Conservation (phyloP, 2,888 invertebrate species). For the Argyresthia goedartella region DNA sequence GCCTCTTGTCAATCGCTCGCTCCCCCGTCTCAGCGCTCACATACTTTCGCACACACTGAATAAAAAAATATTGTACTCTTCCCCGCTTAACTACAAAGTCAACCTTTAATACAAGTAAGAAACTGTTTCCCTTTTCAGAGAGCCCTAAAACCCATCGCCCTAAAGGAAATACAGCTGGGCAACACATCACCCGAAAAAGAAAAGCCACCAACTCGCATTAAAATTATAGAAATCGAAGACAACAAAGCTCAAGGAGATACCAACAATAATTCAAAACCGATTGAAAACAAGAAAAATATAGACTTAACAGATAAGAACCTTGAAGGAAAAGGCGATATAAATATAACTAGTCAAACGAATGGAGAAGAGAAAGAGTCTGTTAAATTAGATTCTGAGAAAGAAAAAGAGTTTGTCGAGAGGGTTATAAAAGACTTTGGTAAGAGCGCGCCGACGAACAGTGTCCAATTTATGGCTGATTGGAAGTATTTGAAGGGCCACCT, state of each 20-base stretch:
- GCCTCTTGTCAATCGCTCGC: too few species aligned
- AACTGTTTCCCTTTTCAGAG: slow-evolving; percentile 42
- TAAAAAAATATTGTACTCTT: too few species aligned
- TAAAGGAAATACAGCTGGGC: slow-evolving; percentile 53
- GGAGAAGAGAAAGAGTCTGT: slow-evolving; percentile 21
- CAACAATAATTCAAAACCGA: slow-evolving; percentile 26
- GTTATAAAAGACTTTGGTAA: too few species aligned
- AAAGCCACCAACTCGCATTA: slow-evolving; percentile 31
- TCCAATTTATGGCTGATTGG: slow-evolving; percentile 77
- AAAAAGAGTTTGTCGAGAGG: slow-evolving; percentile 17
- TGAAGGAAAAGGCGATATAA: background rate
- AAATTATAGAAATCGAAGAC: slow-evolving; percentile 37
- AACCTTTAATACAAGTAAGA: too few species aligned
- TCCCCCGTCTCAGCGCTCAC: too few species aligned
- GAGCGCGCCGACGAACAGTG: slow-evolving; percentile 69
- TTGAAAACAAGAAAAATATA: background rate
- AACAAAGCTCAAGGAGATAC: slow-evolving; percentile 27
- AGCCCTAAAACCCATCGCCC: slow-evolving; percentile 64
- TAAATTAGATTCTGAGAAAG: slow-evolving; percentile 29
- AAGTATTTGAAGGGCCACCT: slow-evolving; percentile 59
- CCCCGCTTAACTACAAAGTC: too few species aligned
- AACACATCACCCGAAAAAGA: slow-evolving; percentile 31
- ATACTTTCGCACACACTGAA: too few species aligned
- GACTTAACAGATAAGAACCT: slow-evolving; percentile 9
- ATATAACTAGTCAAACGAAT: slow-evolving; percentile 5